phyloP scores from a whole-genome alignment of 64 coral and sea anemone genomes.

The Montipora foliosa region DNA sequence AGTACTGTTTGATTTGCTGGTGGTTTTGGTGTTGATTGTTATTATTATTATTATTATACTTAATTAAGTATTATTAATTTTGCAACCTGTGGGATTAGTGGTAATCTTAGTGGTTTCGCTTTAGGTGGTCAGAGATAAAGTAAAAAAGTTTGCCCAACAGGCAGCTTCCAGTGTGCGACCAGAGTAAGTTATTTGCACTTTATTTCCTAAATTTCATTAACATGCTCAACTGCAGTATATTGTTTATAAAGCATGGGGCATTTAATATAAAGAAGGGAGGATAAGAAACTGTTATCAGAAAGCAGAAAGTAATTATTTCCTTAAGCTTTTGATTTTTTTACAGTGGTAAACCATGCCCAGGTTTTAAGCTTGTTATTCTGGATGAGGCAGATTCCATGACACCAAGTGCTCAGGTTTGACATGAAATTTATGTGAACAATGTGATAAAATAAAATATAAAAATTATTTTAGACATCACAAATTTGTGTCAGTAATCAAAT shows the following conservation, averaged over 20 bases:
- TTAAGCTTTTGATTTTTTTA: background rate
- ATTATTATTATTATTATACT: too few species aligned
- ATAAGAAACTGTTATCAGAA: background rate
- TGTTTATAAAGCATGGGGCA: too few species aligned
- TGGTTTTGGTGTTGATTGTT: too few species aligned
- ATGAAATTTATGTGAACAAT: background rate
- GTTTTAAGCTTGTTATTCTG: conserved; percentile 95
- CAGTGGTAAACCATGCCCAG: conserved; percentile 95
- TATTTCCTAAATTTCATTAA: too few species aligned
- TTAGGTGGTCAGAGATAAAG: conserved; percentile 97
- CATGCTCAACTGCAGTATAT: background rate
- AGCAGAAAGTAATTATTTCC: background rate
- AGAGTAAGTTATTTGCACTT: conserved; percentile 69
- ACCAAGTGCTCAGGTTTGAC: conserved; percentile 94
- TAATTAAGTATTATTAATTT: too few species aligned
- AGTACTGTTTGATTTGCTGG: too few species aligned
- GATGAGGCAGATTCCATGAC: conserved; percentile 99
- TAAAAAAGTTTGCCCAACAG: conserved; percentile 93
- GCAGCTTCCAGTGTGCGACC: conserved; percentile 74
- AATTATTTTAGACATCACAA: too few species aligned
- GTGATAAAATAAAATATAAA: too few species aligned
- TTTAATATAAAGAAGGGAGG: background rate
- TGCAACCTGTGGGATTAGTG: too few species aligned
- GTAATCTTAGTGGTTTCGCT: background rate
- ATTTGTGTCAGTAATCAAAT: too few species aligned